Evolutionary conservation across 2,888 invertebrate genomes (phyloP), one percentile per base, ranked within the genome.

Genomic region (Drosophila subquinaria): DNA sequence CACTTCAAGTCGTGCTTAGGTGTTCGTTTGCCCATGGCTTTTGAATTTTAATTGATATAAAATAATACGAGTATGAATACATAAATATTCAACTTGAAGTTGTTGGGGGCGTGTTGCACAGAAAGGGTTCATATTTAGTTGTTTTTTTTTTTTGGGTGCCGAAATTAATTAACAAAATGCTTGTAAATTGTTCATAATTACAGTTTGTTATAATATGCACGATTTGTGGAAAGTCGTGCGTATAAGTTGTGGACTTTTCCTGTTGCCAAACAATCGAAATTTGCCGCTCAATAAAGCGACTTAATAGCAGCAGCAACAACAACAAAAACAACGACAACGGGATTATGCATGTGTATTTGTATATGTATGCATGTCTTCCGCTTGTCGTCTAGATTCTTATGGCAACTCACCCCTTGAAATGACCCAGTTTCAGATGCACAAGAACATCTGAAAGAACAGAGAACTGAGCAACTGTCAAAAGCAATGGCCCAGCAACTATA

Each of bases 81-180:
- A 65, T 72, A 59, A 60, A 57, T 62, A 62, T 55, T 13, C 36
- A 23, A 48, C 5, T 45, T 15, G 20, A 40, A 35, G n/a, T 60
- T 56, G 64, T 47, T 23, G 23, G 27, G 42, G 81, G 74, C 78
- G 78, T 71, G 35, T 17, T 45, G 51, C 53, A 55, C 50, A 36
- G 15, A 70, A 82, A 82, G 73, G 76, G 79, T 69, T 69, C 43
- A 42, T 3, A 45, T 43, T 45, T 40, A 13, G n/a, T 17, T n/a
- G n/a, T 6, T 30, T 2, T 36, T 33, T 17, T 59, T 48, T 40
- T 47, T 55, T 33, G 61, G 66, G 50, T 73, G 81, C 69, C 67
- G 76, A 87, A 87, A 89, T 87, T 89, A 89, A 89, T 87, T 89
- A 88, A 82, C 79, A 72, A 89, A 89, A 80, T 85, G 72, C 66